Evolutionary conservation across 2,113 vertebrate species (phyloP), one percentile per base, ranked within the genome.

Genomic region (Rissa tridactyla): DNA sequence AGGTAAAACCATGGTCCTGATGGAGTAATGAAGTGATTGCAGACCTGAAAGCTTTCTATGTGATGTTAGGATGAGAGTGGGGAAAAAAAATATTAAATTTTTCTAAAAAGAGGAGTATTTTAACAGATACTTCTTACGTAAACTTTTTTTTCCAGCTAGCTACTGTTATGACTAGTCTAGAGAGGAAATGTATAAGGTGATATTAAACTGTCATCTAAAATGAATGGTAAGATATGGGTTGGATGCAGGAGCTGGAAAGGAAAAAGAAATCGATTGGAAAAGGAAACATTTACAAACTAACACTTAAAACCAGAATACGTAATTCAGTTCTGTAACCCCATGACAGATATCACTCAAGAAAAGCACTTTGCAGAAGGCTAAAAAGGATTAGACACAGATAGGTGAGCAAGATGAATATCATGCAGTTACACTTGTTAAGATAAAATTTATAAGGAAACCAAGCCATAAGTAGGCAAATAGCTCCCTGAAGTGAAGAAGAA

Each of bases 161-260:
- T 90, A 49, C 73, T 91, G 62, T 93, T 96, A 88, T 71, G 83
- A 84, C 81, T 89, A 72, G 65, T 86, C 70, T 96, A 60, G 40
- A 91, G 49, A 80, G 38, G 66, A 91, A 93, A 93, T 54, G 21
- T 57, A 54, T 80, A 87, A 89, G 36, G 40, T 82, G 62, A 85
- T 90, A 96, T 95, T 91, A 94, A 96, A 82, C 73, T 96, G 93
- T 82, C 87, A 85, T 80, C 70, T 82, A 49, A 94, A 96, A 96
- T 71, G 57, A 94, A 93, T 85, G 61, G 66, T 42, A 95, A 91
- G 52, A 65, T 66, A 72, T 2, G 2, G 32, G 19, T 58, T 91
- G 40, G 66, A 93, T 52, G 54, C 13, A 85, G 49, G 30, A 94
- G 16, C 27, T 72, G 36, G 52, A 92, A 72, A 78, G 40, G 40